phyloP scores from a whole-genome alignment of 2,797 vertebrate species.

The Tinamus major region DNA sequence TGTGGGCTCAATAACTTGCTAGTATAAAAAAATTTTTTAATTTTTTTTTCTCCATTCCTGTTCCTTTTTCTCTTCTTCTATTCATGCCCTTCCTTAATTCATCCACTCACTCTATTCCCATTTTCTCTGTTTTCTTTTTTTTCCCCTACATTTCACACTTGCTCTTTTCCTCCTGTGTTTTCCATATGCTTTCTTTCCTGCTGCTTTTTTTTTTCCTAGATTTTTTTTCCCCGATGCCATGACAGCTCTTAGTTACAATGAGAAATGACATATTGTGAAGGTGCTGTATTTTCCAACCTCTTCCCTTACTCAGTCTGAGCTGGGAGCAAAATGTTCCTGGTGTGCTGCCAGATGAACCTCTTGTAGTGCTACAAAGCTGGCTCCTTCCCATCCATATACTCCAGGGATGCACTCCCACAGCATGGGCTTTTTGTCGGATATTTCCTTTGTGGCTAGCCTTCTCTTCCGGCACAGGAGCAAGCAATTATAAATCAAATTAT shows the following conservation, averaged over 20 bases:
- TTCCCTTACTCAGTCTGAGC: neutral
- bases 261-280: conserved; percentile 53
- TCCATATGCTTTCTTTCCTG: neutral
- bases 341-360: conserved; percentile 67
- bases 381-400: conserved; percentile 46
- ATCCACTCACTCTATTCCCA: neutral
- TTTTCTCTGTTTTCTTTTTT: neutral
- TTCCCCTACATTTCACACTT: neutral
- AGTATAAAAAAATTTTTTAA: neutral
- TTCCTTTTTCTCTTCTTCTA: neutral
- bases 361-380: conserved; percentile 43
- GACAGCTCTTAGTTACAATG: conserved; percentile 25
- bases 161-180: neutral
- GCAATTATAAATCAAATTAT: conserved; percentile 24
- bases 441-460: conserved; percentile 21
- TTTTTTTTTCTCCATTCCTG: neutral
- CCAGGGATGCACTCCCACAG: conserved; percentile 50
- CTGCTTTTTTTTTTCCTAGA: neutral
- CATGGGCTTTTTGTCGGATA: neutral
- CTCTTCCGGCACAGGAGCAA: neutral
- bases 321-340: conserved; percentile 71
- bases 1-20: neutral
- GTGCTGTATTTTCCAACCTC: conserved; percentile 58
- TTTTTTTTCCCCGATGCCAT: neutral
- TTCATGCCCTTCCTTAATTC: neutral